A percentile compares a stretch with the other conserved stretches of the same genome.
These are phyloP conservation scores for Himalopsyche phryganea DNA, from an alignment of 1,140 invertebrate genomes.

Conservation along the genomic window DNA sequence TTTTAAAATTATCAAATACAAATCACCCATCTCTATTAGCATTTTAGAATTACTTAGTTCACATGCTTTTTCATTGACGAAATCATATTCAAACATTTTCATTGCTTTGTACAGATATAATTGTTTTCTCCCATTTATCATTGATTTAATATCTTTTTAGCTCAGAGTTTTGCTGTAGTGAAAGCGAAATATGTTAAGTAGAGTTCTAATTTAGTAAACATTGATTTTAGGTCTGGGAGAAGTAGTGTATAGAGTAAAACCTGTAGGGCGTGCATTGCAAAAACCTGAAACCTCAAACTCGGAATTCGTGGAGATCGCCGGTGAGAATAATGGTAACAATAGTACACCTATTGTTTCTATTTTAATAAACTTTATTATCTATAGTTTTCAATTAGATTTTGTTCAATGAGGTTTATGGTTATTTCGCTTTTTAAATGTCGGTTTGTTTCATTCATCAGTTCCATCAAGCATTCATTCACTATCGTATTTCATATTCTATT, in stretches of 20 bases:
- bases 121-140: too few relatives aligned
- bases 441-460: background rate
- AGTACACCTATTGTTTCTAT: conserved; percentile 14
- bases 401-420: background rate
- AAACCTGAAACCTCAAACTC: conserved; percentile 18
- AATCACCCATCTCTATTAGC: too few relatives aligned
- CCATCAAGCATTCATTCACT: too few relatives aligned
- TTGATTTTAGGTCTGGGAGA: conserved; percentile 27
- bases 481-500: background rate
- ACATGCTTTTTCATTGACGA: too few relatives aligned
- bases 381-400: background rate
- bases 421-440: background rate
- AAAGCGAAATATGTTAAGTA: too few relatives aligned
- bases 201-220: background rate
- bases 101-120: too few relatives aligned
- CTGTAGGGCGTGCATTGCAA: conserved; percentile 1
- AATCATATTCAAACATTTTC: too few relatives aligned
- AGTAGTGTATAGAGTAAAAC: conserved; percentile 31
- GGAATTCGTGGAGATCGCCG: conserved; percentile 30
- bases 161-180: too few relatives aligned
- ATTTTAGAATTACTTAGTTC: too few relatives aligned
- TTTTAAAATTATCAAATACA: too few relatives aligned
- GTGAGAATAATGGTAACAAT: conserved; percentile 33
- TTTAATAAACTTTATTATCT: background rate
- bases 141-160: too few relatives aligned